Evolutionary conservation across 2,888 invertebrate species (phyloP), one percentile per base, ranked within the genome.

Genomic region (Melipona bicolor): DNA sequence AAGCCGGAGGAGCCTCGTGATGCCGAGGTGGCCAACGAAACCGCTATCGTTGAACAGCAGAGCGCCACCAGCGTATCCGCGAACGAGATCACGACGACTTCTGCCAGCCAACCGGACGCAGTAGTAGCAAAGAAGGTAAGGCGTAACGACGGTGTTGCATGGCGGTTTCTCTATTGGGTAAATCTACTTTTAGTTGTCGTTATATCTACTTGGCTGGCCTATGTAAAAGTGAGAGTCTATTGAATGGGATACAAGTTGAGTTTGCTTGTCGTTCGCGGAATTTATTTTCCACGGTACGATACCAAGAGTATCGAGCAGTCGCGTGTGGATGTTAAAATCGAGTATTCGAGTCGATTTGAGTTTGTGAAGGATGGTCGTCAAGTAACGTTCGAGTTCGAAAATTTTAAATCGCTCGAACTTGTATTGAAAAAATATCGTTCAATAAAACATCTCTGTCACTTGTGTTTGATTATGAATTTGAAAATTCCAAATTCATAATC

Each of bases 111-210:
- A 64, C 83, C 87, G 83, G 91, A 91, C 78, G 85, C 92, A 90
- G 92, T 91, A 90, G 91, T 90, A 85, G 90, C 90, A 89, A 92
- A 89, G 78, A 92, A 91, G 93, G 94, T 94, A 89, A 91, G 93
- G 76, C 5, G 43, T 27, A 43, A 59, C 19, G 21, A 70, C n/a
- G 54, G 21, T 68, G 49, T 67, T 78, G 80, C 79, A 85, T 83
- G 79, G 17, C 54, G 19, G 52, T 79, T 69, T 76, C 75, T 73
- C 54, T 56, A 36, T 65, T 49, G 27, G 54, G n/a, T 64, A 68
- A 62, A 56, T 43, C 49, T 75, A 72, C 6, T 68, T n/a, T 76
- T 64, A 36, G 36, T 27, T 50, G 75, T 64, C 59, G 71, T 83
- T 72, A 59, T 67, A 71, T 67, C 49, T 49, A 71, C 13, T 75